Percentiles rank a stretch among this genome's conserved stretches.
Evolutionary conservation across 2,113 vertebrate genomes (phyloP).

Genomic region (Hyla sarda): DNA sequence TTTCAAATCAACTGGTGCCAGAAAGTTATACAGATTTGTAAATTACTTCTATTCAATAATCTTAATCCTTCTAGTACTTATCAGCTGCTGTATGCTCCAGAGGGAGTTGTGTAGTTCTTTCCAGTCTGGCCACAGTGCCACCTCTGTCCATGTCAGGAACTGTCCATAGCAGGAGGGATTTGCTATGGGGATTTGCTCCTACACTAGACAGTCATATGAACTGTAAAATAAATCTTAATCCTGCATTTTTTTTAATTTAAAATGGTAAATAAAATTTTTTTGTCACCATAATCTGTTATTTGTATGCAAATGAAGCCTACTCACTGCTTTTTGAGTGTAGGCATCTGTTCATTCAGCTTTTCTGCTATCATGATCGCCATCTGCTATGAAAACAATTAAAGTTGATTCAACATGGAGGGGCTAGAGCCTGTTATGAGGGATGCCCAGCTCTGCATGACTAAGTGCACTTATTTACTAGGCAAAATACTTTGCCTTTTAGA

Average conservation of each 20-base stretch:
- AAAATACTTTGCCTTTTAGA: background rate
- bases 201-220: background rate
- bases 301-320: conserved; percentile 16
- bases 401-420: conserved; percentile 12
- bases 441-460: background rate
- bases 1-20: too few species aligned
- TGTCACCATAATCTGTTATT: background rate
- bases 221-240: background rate
- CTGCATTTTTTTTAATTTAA: background rate
- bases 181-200: too few species aligned
- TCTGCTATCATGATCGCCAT: conserved; percentile 34
- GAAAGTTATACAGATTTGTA: too few species aligned
- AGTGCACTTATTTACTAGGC: background rate
- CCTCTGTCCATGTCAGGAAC: too few species aligned
- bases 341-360: conserved; percentile 41
- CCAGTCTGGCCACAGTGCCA: too few species aligned
- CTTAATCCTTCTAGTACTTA: too few species aligned
- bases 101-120: too few species aligned
- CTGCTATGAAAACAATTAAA: conserved; percentile 36
- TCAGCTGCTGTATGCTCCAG: too few species aligned
- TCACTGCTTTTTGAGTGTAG: background rate
- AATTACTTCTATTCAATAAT: too few species aligned
- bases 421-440: background rate
- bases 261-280: background rate
- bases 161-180: too few species aligned